Evolutionary conservation across 2,888 invertebrate genomes (phyloP).

Genomic region (Trachelus troglodyta): DNA sequence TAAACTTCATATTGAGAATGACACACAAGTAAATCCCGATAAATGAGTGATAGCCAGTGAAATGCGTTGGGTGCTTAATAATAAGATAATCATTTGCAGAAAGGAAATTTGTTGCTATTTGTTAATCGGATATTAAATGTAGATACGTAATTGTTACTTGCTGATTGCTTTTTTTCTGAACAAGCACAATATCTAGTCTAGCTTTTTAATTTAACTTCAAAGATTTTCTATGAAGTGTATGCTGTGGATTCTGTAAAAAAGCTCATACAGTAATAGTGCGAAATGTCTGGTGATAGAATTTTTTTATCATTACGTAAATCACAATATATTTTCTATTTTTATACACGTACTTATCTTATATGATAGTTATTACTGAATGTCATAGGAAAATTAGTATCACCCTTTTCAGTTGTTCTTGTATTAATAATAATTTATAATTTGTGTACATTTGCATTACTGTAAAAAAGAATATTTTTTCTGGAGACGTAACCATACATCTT

Average conservation of each 20-base stretch:
- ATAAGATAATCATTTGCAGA: neutral
- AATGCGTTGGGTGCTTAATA: neutral
- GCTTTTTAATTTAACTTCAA: neutral
- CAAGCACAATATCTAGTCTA: neutral
- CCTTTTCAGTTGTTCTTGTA: neutral
- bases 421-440: neutral
- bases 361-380: too few species aligned
- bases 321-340: neutral
- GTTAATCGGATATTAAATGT: neutral
- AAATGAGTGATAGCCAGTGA: neutral
- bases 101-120: neutral
- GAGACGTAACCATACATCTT: neutral
- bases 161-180: neutral
- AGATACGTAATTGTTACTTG: neutral
- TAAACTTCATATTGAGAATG: neutral
- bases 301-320: neutral
- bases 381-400: too few species aligned
- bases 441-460: neutral
- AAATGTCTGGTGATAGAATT: neutral
- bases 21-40: neutral
- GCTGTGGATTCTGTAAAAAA: neutral
- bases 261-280: neutral
- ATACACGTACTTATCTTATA: too few species aligned
- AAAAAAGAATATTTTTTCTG: neutral
- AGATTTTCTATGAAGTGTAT: neutral